Base-by-base conservation (phyloP, 2,797 vertebrate genomes). In the Triplophysa yarkandensis region DNA sequence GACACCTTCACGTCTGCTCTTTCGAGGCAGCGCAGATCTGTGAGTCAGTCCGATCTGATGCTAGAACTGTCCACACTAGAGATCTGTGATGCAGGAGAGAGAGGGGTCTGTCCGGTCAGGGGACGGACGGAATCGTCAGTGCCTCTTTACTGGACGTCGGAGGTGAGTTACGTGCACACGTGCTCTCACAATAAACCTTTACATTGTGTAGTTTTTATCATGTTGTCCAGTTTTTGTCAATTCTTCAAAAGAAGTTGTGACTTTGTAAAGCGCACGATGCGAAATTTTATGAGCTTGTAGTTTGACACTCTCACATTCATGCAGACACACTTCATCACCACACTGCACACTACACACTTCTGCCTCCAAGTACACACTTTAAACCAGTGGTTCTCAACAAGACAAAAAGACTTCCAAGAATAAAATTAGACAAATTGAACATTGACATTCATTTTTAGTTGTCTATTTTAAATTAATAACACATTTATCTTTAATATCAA, bases 41-140 rank as follows among this genome's bases (percentile, higher is more conserved):
- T 87, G 81, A 94, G 92, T 83, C 94, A 95, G 57, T 91, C 89
- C 0, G 93, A 94, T 78, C 83, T 95, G 82, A 89, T 89, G 0
- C 87, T 77, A 67, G 93, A 94, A 69, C 88, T 95, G 61, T 87
- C 92, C 1, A 88, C 85, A 77, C 86, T 95, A 70, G 90, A 84
- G 13, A 4, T 89, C 28, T 88, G 88, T 39, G 89, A 91, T 11
- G 86, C 68, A 43, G 67, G 46, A 2, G 55, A 77, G 27, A 79
- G 63, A 69, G 71, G 55, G 57, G 36, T 48, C 17, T 61, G 71
- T 32, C 13, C 6, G 13, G 65, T 63, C 41, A 65, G 55, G 54
- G 58, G 68, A 48, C 54, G 58, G 25, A 46, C 64, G 21, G 73
- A 66, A 34, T 68, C 39, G 65, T 71, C 72, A 60, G 62, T 52